Evolutionary conservation across 2,888 invertebrate genomes (phyloP), one percentile per base, ranked within the genome.

Genomic region (Drosophila anceps): DNA sequence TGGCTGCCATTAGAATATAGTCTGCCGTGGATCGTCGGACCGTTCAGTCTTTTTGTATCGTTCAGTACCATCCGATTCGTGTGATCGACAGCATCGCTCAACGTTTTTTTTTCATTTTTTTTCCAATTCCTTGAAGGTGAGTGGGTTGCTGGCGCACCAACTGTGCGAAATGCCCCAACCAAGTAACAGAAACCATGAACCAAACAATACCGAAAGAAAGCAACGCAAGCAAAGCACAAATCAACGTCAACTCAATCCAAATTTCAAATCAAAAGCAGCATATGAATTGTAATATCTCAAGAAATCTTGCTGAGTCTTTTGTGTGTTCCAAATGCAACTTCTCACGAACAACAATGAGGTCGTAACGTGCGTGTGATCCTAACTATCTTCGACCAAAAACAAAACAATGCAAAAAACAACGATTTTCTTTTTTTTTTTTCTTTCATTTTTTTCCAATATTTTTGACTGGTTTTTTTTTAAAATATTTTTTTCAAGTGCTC

Each of bases 11-110:
- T 81, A 88, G 87, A 92, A 92, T 92, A 92, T 92, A 93, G 93
- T 93, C 93, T 93, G 93, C 93, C 93, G 92, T 93, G 91, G 92
- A 92, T 92, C 91, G 93, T 93, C 93, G 93, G 93, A 92, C 92
- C 91, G 92, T 92, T 92, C 92, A 93, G 93, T 93, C 92, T 91
- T 91, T 88, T 91, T 91, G 92, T 92, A 92, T 91, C 91, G 90
- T 92, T 88, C 89, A 92, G 91, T 91, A 90, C 89, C 88, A 91
- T 90, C 90, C 92, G 90, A 92, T 91, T 91, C 86, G 92, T 91
- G 92, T 92, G 92, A 91, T 91, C 91, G 88, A 87, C 90, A 91
- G 92, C 92, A 91, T 90, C 90, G 91, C 90, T 91, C 91, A 83
- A 88, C 37, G 54, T 39, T 78, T 90, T 87, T 83, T 84, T 84